phyloP scores from a whole-genome alignment of 2,888 invertebrate species.

The Parnassius orleans region DNA sequence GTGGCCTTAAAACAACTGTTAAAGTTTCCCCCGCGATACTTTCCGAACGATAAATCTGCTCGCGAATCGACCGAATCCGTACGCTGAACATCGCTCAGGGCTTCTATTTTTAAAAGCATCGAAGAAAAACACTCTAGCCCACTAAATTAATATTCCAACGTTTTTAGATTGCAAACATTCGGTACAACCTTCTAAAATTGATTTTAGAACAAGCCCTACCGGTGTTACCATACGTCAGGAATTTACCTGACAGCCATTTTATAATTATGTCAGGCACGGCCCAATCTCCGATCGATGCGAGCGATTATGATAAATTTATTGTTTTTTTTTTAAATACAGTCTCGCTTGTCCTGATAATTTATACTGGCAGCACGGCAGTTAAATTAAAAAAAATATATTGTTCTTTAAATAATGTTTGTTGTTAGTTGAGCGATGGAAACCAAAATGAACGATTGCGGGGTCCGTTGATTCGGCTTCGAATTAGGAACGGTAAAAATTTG shows the following conservation, averaged over 20 bases:
- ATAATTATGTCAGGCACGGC: slow-evolving; percentile 16
- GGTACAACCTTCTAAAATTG: slow-evolving; percentile 42
- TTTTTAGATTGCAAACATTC: slow-evolving; percentile 37
- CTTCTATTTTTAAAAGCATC: slow-evolving; percentile 64
- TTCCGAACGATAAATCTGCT: slow-evolving; percentile 69
- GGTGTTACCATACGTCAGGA: slow-evolving; percentile 23
- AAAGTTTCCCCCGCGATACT: slow-evolving; percentile 60
- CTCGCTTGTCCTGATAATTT: too few relatives aligned
- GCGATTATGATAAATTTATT: not conserved
- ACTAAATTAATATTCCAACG: slow-evolving; percentile 52
- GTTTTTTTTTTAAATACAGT: too few relatives aligned
- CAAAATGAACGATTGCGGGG: too few relatives aligned
- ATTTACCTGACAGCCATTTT: slow-evolving; percentile 16
- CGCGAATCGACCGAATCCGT: slow-evolving; percentile 68
- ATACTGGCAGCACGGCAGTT: too few relatives aligned
- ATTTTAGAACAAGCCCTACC: slow-evolving; percentile 59
- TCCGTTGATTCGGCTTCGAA: slow-evolving; percentile 46
- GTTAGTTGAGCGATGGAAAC: slow-evolving; percentile 4
- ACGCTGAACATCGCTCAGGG: slow-evolving; percentile 60
- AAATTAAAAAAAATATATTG: too few relatives aligned
- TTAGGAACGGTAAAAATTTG: slow-evolving; percentile 55
- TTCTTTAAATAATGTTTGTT: too few relatives aligned
- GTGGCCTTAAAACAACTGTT: slow-evolving; percentile 69
- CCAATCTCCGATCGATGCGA: slow-evolving; percentile 4
- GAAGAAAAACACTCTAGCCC: slow-evolving; percentile 68